Evolutionary conservation across 2,113 vertebrate genomes (phyloP).

Genomic region (Mormyrus lacerda): DNA sequence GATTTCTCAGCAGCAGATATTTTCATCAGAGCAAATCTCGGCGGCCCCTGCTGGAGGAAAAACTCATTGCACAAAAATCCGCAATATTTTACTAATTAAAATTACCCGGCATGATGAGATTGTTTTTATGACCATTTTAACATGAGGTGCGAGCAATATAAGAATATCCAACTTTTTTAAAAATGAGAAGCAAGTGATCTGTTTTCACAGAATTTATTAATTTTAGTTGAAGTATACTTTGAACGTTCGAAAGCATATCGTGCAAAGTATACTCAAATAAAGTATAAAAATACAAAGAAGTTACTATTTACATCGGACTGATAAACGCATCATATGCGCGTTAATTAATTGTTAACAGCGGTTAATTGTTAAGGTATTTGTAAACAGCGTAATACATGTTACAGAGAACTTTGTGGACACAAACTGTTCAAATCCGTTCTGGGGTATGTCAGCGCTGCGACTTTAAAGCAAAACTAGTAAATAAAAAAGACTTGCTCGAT

Average conservation of each 20-base stretch:
- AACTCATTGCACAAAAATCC: slow-evolving; percentile 4
- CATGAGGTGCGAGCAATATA: background rate
- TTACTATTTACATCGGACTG: background rate
- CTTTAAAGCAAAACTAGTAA: background rate
- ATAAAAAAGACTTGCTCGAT: background rate
- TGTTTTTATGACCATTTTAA: background rate
- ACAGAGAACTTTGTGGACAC: background rate
- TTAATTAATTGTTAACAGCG: too few relatives aligned
- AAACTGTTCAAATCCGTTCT: background rate
- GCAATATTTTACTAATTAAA: background rate
- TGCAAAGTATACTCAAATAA: background rate
- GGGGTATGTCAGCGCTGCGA: background rate
- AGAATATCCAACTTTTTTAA: background rate
- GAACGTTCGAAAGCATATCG: background rate
- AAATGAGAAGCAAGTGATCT: background rate
- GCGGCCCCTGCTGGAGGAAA: slow-evolving; percentile 15
- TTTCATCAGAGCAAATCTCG: background rate
- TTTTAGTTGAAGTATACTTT: background rate
- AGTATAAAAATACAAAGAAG: slow-evolving; percentile 8
- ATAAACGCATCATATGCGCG: background rate
- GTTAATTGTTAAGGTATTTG: background rate
- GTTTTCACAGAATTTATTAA: slow-evolving; percentile 6
- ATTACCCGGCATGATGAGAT: background rate
- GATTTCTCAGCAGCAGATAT: background rate
- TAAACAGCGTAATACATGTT: background rate